These are phyloP conservation scores for Acipenser transmontanus DNA, from an alignment of 2,797 vertebrate species.

Conservation along the genomic window DNA sequence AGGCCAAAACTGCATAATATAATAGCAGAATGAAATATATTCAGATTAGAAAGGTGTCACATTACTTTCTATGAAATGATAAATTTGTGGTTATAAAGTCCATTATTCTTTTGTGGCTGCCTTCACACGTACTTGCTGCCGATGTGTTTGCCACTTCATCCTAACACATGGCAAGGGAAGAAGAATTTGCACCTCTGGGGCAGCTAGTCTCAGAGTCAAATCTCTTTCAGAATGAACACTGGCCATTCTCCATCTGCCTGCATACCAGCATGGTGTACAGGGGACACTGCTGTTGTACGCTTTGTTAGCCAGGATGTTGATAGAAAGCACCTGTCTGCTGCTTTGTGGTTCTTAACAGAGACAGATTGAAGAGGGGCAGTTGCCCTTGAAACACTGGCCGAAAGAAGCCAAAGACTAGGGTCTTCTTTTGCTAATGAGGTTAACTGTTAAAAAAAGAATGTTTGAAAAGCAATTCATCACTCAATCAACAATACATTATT, in stretches of 20 bases:
- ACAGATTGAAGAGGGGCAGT: constrained; percentile 10
- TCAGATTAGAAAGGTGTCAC: constrained; percentile 67
- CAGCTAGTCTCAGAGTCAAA: constrained; percentile 12
- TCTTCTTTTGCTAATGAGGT: constrained; percentile 47
- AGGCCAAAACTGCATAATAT: constrained; percentile 50
- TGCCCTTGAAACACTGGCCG: constrained; percentile 38
- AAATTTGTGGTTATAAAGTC: constrained; percentile 54
- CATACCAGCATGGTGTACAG: constrained; percentile 31
- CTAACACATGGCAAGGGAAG: neutral
- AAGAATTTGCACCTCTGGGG: neutral
- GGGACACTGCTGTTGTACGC: neutral
- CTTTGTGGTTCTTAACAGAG: too few relatives aligned
- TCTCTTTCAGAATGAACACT: constrained; percentile 11
- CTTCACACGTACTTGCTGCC: constrained; percentile 31
- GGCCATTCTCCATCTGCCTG: constrained; percentile 24
- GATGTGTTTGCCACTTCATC: neutral
- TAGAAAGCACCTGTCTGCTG: too few relatives aligned
- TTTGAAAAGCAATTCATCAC: constrained; percentile 14
- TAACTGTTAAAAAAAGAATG: constrained; percentile 39
- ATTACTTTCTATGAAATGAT: constrained; percentile 59
- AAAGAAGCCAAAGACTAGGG: constrained; percentile 8
- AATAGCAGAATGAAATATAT: constrained; percentile 65
- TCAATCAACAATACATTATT: too few relatives aligned
- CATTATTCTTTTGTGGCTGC: constrained; percentile 59
- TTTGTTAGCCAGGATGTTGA: neutral